Conservation (phyloP, 1,140 invertebrate species). For the Cotesia chilonis region DNA sequence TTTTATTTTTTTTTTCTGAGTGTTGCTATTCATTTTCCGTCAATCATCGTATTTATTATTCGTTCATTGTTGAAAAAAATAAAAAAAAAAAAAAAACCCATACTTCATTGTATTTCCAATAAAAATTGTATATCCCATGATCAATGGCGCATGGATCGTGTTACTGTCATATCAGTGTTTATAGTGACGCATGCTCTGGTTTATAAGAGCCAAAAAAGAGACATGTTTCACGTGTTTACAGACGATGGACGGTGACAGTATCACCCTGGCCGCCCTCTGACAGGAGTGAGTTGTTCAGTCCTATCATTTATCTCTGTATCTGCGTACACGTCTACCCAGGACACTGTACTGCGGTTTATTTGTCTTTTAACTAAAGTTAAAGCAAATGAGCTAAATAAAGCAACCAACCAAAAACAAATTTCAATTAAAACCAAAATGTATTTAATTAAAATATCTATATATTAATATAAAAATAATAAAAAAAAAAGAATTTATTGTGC, state of each 20-base stretch:
- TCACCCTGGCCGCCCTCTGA: conserved; percentile 65
- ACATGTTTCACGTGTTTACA: conserved; percentile 62
- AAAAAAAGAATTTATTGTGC: conserved; percentile 20
- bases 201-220: conserved; percentile 54
- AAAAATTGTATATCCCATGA: conserved; percentile 11
- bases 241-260: conserved; percentile 64
- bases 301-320: conserved; percentile 33
- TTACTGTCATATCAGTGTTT: conserved; percentile 52
- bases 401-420: conserved; percentile 4
- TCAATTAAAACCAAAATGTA: conserved; percentile 14
- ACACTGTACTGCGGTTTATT: conserved; percentile 24
- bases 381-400: neutral
- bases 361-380: conserved; percentile 3
- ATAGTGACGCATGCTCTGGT: conserved; percentile 56
- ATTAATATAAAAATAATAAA: too few species aligned
- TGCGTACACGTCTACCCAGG: conserved; percentile 24
- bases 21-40: too few species aligned
- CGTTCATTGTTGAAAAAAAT: neutral
- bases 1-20: too few species aligned
- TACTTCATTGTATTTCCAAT: neutral
- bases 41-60: neutral
- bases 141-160: conserved; percentile 57
- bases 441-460: neutral
- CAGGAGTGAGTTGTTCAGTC: conserved; percentile 59
- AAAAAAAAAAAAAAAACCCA: neutral